Percentiles rank a stretch among this genome's conserved stretches.
phyloP scores from a whole-genome alignment of 1,140 invertebrate species.

The Panagrolaimus sp. region DNA sequence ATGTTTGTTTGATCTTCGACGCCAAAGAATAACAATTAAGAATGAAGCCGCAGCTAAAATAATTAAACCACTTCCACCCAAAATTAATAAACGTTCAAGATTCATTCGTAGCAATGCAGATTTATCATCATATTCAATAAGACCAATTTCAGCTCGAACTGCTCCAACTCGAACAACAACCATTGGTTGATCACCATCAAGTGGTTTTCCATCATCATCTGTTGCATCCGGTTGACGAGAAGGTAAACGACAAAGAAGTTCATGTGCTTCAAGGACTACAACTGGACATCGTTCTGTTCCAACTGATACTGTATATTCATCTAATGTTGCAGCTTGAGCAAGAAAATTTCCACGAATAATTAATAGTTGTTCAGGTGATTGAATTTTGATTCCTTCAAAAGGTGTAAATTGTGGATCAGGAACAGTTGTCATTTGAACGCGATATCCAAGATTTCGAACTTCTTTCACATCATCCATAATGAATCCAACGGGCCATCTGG shows the following conservation, averaged over 20 bases:
- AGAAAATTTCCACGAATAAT: constrained; percentile 73
- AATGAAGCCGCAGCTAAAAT: constrained; percentile 26
- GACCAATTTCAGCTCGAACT: constrained; percentile 75
- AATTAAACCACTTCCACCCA: constrained; percentile 12
- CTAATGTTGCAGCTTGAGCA: constrained; percentile 37
- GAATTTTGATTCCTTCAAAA: constrained; percentile 69
- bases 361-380: constrained; percentile 84
- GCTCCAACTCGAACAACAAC: constrained; percentile 79
- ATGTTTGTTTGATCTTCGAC: constrained; percentile 36
- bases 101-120: constrained; percentile 19
- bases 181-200: constrained; percentile 74
- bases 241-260: constrained; percentile 58
- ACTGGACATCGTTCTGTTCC: constrained; percentile 87
- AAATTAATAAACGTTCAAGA: not conserved
- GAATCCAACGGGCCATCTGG: constrained; percentile 66
- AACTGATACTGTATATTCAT: constrained; percentile 66
- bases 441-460: constrained; percentile 76
- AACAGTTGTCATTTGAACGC: constrained; percentile 76
- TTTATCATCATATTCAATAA: constrained; percentile 72
- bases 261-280: constrained; percentile 70
- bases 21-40: constrained; percentile 35
- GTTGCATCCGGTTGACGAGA: constrained; percentile 71
- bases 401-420: constrained; percentile 83
- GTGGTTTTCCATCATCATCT: constrained; percentile 75
- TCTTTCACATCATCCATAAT: constrained; percentile 88